phyloP scores from a whole-genome alignment of 2,797 vertebrate genomes.

The Acanthornis magna region DNA sequence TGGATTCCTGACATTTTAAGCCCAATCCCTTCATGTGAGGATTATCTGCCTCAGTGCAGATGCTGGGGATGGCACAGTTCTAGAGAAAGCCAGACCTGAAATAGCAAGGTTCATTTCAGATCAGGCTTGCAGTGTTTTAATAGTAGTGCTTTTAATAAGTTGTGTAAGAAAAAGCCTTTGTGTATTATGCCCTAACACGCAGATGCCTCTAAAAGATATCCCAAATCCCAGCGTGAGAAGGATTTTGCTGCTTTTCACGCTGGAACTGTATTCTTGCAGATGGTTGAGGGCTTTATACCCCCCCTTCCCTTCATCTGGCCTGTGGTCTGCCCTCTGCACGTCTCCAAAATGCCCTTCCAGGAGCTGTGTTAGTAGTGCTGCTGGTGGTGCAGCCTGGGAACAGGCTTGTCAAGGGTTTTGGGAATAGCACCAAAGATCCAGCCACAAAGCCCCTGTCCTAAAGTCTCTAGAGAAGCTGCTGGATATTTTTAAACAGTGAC shows the following conservation, averaged over 20 bases:
- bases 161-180: constrained; percentile 39
- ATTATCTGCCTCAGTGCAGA: background rate
- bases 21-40: background rate
- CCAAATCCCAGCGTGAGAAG: background rate
- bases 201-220: background rate
- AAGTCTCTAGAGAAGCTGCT: background rate
- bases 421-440: background rate
- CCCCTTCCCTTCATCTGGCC: background rate
- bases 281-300: background rate
- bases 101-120: constrained; percentile 42
- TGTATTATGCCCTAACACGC: background rate
- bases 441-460: background rate
- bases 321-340: background rate
- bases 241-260: background rate
- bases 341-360: background rate
- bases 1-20: constrained; percentile 38
- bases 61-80: background rate
- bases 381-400: background rate
- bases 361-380: background rate
- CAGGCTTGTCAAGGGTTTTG: background rate
- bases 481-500: background rate
- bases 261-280: background rate
- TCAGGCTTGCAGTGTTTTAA: background rate
- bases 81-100: constrained; percentile 21
- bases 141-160: constrained; percentile 26